A percentile compares a stretch with the other conserved stretches of the same genome.
Conservation (phyloP, 2,113 vertebrate species). For the Aplodontia rufa region DNA sequence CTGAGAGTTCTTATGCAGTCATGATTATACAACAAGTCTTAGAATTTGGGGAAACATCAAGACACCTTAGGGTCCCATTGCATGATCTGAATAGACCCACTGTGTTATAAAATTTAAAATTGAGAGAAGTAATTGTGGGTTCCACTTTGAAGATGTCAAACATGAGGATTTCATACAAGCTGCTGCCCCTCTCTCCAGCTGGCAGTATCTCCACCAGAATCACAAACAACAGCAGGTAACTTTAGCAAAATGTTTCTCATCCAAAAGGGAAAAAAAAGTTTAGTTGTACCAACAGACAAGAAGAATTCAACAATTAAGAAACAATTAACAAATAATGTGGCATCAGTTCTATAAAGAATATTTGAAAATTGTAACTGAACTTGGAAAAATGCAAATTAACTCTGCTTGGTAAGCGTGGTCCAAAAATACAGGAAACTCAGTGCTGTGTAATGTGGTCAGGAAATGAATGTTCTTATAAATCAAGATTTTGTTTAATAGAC, state of each 20-base stretch:
- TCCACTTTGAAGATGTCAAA: slow-evolving; percentile 67
- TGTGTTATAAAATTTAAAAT: slow-evolving; percentile 65
- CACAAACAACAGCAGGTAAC: slow-evolving; percentile 79
- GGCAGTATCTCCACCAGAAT: slow-evolving; percentile 76
- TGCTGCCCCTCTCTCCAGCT: slow-evolving; percentile 77
- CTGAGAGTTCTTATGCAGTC: slow-evolving; percentile 25
- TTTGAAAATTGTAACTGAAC: slow-evolving; percentile 62
- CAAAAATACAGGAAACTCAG: slow-evolving; percentile 21
- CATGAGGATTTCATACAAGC: slow-evolving; percentile 63
- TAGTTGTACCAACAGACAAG: slow-evolving; percentile 70
- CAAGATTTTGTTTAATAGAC: slow-evolving; percentile 35
- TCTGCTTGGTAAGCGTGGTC: slow-evolving; percentile 46
- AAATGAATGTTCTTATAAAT: slow-evolving; percentile 45
- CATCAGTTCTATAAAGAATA: slow-evolving; percentile 64
- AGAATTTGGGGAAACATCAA: slow-evolving; percentile 58
- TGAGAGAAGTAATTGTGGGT: slow-evolving; percentile 70
- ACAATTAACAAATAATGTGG: slow-evolving; percentile 72
- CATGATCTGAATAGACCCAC: slow-evolving; percentile 42
- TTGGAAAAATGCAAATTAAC: slow-evolving; percentile 59
- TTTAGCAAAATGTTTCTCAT: slow-evolving; percentile 73
- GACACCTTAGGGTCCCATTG: not conserved
- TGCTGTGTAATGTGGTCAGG: slow-evolving; percentile 3
- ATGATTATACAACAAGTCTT: slow-evolving; percentile 46
- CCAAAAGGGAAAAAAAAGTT: slow-evolving; percentile 65
- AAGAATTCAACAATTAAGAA: slow-evolving; percentile 78